A percentile compares a stretch with the other conserved stretches of the same genome.
Conservation (phyloP, 2,888 invertebrate genomes). For the Aphrophora alni region DNA sequence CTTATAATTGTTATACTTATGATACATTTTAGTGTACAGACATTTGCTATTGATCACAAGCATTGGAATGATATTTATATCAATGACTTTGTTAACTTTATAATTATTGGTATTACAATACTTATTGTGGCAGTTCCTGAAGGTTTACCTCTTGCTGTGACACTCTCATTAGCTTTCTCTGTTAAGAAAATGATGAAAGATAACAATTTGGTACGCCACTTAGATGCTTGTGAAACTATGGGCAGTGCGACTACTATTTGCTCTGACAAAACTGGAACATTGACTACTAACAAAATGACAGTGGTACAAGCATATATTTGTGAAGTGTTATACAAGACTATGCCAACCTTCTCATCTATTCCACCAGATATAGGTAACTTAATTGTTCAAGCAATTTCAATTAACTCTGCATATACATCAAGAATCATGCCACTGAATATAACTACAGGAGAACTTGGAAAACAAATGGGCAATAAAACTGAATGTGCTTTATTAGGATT, state of each 20-base stretch:
- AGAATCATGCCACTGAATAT: constrained; percentile 57
- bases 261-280: constrained; percentile 71
- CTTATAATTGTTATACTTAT: constrained; percentile 68
- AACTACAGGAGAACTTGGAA: constrained; percentile 58
- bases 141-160: constrained; percentile 68
- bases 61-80: constrained; percentile 58
- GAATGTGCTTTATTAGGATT: constrained; percentile 70
- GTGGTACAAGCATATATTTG: constrained; percentile 64
- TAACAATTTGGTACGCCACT: constrained; percentile 67
- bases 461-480: constrained; percentile 71
- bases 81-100: constrained; percentile 65
- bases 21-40: constrained; percentile 64
- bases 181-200: constrained; percentile 70
- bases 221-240: constrained; percentile 71
- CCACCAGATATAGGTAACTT: constrained; percentile 59
- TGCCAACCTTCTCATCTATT: constrained; percentile 60
- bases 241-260: constrained; percentile 70
- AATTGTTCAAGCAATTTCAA: constrained; percentile 61
- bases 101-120: constrained; percentile 71
- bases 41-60: constrained; percentile 60
- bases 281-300: constrained; percentile 70
- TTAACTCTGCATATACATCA: constrained; percentile 68
- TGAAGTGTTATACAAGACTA: constrained; percentile 57
- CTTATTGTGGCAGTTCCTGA: constrained; percentile 69
- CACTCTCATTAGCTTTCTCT: constrained; percentile 67